These are phyloP conservation scores for Haliclona indistincta DNA, from an alignment of 37 sponge, comb jelly and placozoan genomes.

Conservation along the genomic window DNA sequence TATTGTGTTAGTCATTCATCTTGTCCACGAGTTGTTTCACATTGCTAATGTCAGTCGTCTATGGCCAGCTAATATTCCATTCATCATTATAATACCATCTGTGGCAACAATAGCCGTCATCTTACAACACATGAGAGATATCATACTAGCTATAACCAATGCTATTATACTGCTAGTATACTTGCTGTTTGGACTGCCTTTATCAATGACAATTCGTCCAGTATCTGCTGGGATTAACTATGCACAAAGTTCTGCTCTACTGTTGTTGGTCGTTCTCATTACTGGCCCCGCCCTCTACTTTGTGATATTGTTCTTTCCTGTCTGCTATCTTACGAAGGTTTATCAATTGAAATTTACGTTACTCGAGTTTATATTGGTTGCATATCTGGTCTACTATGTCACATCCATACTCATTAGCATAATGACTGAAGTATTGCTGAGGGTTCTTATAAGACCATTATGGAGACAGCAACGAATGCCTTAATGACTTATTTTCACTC, in stretches of 20 bases:
- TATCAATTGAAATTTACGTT: neutral
- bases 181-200: neutral
- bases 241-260: neutral
- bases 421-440: neutral
- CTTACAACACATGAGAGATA: neutral
- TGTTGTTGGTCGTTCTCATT: neutral
- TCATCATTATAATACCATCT: constrained; percentile 11
- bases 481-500: no score
- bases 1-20: neutral
- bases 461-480: no score
- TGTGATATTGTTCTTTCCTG: neutral
- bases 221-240: neutral
- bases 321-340: neutral
- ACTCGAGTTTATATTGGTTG: neutral
- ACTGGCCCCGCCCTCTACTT: neutral
- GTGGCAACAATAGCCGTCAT: neutral
- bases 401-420: neutral
- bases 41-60: neutral
- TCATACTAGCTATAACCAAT: neutral
- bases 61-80: constrained; percentile 5
- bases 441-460: neutral
- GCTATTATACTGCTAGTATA: constrained; percentile 1
- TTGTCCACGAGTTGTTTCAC: constrained; percentile 6
- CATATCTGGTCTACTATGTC: neutral
- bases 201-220: neutral